Evolutionary conservation across 2,113 vertebrate species (phyloP).

Genomic region (Corydoras sp.): DNA sequence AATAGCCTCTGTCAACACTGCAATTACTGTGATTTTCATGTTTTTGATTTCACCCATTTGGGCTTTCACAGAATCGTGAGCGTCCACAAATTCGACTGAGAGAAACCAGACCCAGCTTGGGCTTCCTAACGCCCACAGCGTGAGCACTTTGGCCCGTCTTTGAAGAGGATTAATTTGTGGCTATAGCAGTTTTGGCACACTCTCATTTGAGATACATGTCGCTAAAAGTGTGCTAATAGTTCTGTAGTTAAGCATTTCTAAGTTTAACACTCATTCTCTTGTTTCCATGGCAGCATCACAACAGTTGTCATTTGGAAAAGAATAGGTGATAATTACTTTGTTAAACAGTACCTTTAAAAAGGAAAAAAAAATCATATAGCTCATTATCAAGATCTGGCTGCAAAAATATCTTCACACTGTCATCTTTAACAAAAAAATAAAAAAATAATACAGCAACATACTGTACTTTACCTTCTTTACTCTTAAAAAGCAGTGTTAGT

Average conservation of each 20-base stretch:
- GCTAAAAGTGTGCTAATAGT: conserved; percentile 40
- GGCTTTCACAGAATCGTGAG: conserved; percentile 14
- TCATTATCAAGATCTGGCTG: conserved; percentile 32
- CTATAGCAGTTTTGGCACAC: conserved; percentile 30
- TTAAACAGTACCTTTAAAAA: conserved; percentile 38
- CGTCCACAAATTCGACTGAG: conserved; percentile 9
- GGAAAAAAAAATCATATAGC: conserved; percentile 12
- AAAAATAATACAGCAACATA: too few species aligned
- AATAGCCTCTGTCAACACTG: conserved; percentile 23
- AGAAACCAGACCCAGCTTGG: conserved; percentile 7
- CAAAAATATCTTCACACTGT: conserved; percentile 31
- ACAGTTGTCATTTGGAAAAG: conserved; percentile 47
- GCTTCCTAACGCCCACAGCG: conserved; percentile 29
- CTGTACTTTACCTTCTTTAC: too few species aligned
- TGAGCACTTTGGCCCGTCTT: conserved; percentile 34
- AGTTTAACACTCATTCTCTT: conserved; percentile 34
- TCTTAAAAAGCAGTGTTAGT: too few species aligned
- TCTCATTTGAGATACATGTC: conserved; percentile 6
- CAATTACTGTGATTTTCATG: conserved; percentile 23
- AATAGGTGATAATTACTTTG: conserved; percentile 48
- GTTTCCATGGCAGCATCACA: conserved; percentile 41
- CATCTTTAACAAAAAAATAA: conserved; percentile 33
- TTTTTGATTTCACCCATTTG: conserved; percentile 15
- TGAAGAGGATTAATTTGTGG: conserved; percentile 41
- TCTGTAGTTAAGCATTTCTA: conserved; percentile 38